Evolutionary conservation across 1,140 invertebrate genomes (phyloP).

Genomic region (Sesamia nonagrioides): DNA sequence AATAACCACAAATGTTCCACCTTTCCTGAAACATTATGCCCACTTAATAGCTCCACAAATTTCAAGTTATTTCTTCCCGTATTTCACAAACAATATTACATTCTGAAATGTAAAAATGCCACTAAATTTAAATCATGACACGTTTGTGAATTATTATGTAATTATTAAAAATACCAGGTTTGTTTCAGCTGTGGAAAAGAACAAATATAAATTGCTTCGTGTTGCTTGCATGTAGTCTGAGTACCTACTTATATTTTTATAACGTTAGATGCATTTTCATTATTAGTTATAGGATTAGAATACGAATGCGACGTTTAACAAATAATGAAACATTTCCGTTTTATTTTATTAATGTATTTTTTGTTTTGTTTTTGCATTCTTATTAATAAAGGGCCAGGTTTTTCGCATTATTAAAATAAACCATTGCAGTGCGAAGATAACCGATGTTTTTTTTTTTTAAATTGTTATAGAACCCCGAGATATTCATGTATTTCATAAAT

Average conservation of each 20-base stretch:
- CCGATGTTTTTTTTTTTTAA: no score
- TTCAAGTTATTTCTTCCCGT: background rate
- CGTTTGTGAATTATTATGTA: constrained; percentile 44
- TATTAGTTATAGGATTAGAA: constrained; percentile 26
- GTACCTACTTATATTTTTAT: constrained; percentile 43
- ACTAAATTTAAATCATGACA: constrained; percentile 23
- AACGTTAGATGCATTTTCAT: constrained; percentile 14
- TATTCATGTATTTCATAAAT: no score
- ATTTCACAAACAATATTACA: constrained; percentile 3
- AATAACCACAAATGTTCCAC: background rate
- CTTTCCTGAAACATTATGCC: background rate
- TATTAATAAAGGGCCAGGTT: background rate
- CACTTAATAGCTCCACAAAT: background rate
- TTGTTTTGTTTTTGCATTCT: background rate
- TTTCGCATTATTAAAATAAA: background rate
- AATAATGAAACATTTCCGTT: constrained; percentile 10
- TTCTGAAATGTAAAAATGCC: constrained; percentile 2
- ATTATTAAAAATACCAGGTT: constrained; percentile 41
- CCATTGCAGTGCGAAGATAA: background rate
- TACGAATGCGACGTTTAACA: constrained; percentile 11
- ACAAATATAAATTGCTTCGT: constrained; percentile 40
- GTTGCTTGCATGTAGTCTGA: constrained; percentile 6
- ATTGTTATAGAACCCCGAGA: no score
- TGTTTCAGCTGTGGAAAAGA: constrained; percentile 3
- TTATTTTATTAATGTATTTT: background rate